These are phyloP conservation scores for Tricholauxania praeusta DNA, from an alignment of 2,888 invertebrate species.

Conservation along the genomic window DNA sequence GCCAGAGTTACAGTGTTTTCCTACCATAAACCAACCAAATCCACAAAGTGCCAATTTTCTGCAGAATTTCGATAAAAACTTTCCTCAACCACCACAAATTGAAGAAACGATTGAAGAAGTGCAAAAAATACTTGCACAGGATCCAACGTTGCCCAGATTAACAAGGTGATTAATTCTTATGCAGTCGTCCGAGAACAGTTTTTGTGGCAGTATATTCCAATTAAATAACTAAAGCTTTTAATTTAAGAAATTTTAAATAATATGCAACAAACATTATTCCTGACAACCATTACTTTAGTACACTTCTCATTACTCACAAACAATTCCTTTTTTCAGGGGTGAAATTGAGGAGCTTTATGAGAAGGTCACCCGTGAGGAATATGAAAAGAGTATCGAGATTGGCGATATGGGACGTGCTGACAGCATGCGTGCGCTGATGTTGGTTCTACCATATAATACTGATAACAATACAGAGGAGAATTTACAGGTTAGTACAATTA, in stretches of 20 bases:
- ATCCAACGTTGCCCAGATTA: conserved; percentile 64
- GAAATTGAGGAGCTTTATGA: conserved; percentile 68
- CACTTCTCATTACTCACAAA: too few relatives aligned
- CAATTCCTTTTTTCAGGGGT: conserved; percentile 54
- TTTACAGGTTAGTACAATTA: conserved; percentile 56
- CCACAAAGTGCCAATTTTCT: conserved; percentile 49
- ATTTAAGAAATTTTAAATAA: background rate
- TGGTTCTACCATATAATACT: conserved; percentile 66
- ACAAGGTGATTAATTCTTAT: conserved; percentile 57
- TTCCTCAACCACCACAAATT: conserved; percentile 59
- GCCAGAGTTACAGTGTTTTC: conserved; percentile 43
- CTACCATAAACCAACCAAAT: conserved; percentile 50
- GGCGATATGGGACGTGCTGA: conserved; percentile 66
- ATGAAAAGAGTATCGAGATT: conserved; percentile 63
- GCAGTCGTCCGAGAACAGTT: background rate
- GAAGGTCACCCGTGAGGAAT: conserved; percentile 67
- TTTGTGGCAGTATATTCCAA: background rate
- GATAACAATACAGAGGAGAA: conserved; percentile 65
- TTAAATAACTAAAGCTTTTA: too few relatives aligned
- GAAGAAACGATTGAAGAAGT: conserved; percentile 66
- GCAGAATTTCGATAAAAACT: conserved; percentile 55
- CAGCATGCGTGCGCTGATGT: conserved; percentile 67
- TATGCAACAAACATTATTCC: background rate
- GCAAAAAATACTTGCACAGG: conserved; percentile 63
- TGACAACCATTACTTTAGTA: too few relatives aligned